phyloP scores from a whole-genome alignment of 1,140 invertebrate genomes.

The Reticulitermes speratus region DNA sequence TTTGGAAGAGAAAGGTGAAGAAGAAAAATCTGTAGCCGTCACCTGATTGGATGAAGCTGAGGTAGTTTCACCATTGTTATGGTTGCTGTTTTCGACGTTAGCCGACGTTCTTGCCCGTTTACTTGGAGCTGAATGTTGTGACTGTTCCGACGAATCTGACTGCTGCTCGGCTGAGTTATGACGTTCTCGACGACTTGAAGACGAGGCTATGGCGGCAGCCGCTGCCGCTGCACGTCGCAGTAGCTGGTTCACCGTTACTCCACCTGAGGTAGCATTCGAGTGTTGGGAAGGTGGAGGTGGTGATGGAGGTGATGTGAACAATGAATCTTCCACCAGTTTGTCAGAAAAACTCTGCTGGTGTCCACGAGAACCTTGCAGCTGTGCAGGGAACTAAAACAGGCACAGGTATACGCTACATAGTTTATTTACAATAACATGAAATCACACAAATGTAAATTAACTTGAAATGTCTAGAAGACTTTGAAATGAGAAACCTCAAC shows the following conservation, averaged over 20 bases:
- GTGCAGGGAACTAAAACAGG: background rate
- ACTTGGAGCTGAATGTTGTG: slow-evolving; percentile 6
- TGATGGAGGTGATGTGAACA: slow-evolving; percentile 52
- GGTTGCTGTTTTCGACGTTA: slow-evolving; percentile 35
- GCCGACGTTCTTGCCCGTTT: slow-evolving; percentile 24
- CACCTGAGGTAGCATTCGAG: slow-evolving; percentile 36
- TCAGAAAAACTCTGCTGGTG: slow-evolving; percentile 50
- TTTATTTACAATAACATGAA: background rate
- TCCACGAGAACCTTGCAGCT: slow-evolving; percentile 48
- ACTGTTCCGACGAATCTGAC: slow-evolving; percentile 17
- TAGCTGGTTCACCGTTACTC: slow-evolving; percentile 61
- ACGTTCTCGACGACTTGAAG: slow-evolving; percentile 53
- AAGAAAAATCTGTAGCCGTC: slow-evolving; percentile 73
- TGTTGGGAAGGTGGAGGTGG: slow-evolving; percentile 54
- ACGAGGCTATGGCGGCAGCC: background rate
- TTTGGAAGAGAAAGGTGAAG: slow-evolving; percentile 39
- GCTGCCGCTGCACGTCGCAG: slow-evolving; percentile 61
- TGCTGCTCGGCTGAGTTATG: slow-evolving; percentile 49
- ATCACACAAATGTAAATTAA: background rate
- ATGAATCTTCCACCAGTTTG: slow-evolving; percentile 58
- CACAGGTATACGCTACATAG: background rate
- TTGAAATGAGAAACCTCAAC: background rate
- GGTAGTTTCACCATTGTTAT: slow-evolving; percentile 57
- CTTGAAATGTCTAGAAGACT: background rate
- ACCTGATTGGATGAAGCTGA: slow-evolving; percentile 51